Evolutionary conservation across 30 jellyfish, hydroid and myxozoan genomes (phyloP), one percentile per base, ranked within the genome.

Genomic region (Calvadosia cruxmelitensis): DNA sequence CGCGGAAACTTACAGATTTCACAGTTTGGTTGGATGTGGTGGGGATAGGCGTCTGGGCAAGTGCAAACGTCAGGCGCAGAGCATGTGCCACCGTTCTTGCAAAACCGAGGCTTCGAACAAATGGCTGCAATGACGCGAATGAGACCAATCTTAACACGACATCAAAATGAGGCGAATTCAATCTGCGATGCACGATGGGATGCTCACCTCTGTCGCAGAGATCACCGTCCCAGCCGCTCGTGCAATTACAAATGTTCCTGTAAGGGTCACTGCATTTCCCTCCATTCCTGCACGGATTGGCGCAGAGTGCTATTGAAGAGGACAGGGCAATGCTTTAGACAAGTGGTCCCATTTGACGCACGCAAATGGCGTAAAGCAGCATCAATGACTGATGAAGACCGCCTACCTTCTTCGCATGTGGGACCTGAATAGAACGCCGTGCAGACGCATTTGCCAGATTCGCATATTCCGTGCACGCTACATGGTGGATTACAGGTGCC

Each of bases 51-150:
- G 25, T 62, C 31, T 15, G 94, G 94, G 63, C 96, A 87, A 7
- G 64, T 68, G 70, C 96, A 87, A 24, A 64, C 69, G 67, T 74
- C 81, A 72, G 79, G 70, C 28, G 78, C 94, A 15, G 53, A 29
- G 66, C 96, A 87, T 30, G 31, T 32, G 12, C 96, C 96, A 5
- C 96, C 96, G 70, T 87, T 75, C 73, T 69, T 70, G 49, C 96
- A 87, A 49, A 73, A 75, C 5, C 52, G 63, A n/a, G 93, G 93
- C 72, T 75, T 81, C n/a, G 74, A 78, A 77, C 96, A 87, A 33
- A 71, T 74, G 24, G 86, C 96, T 87, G 75, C n/a, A n/a, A n/a
- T n/a, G n/a, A n/a, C n/a, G n/a, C n/a, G n/a, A n/a, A n/a, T n/a
- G n/a, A n/a, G n/a, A n/a, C n/a, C n/a, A n/a, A n/a, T n/a, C n/a